Conservation (phyloP, 1,140 invertebrate genomes). For the Diabrotica virgifera region DNA sequence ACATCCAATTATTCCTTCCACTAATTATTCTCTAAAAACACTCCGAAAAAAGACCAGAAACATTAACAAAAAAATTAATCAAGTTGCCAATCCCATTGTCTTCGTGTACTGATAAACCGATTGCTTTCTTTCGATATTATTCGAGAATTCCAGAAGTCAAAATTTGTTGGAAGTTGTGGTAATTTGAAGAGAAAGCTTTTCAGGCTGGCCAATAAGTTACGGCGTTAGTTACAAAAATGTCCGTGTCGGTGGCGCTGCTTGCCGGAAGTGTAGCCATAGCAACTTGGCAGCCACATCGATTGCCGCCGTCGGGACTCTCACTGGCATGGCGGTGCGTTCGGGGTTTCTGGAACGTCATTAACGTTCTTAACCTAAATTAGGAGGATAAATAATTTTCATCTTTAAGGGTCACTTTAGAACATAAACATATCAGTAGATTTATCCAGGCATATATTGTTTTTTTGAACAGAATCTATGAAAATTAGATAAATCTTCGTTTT, state of each 20-base stretch:
- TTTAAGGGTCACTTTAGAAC: no score
- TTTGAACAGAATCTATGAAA: no score
- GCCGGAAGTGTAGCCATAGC: conserved; percentile 41
- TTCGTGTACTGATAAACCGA: not conserved
- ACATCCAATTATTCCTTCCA: no score
- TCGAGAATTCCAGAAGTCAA: not conserved
- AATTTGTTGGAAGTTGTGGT: conserved; percentile 4
- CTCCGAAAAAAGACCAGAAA: not conserved
- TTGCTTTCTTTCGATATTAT: not conserved
- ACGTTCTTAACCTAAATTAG: no score
- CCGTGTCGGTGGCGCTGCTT: conserved; percentile 31
- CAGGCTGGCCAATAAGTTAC: conserved; percentile 23
- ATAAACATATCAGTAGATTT: no score
- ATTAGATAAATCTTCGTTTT: no score
- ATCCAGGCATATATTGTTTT: no score
- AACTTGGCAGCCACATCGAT: conserved; percentile 44
- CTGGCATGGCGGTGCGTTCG: not conserved
- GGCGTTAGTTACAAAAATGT: conserved; percentile 26
- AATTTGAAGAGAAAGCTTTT: conserved; percentile 29
- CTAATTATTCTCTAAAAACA: no score
- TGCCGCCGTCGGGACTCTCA: conserved; percentile 33
- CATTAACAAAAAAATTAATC: not conserved
- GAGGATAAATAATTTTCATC: no score
- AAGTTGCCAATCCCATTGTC: conserved; percentile 1
- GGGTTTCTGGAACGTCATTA: no score